A percentile compares a stretch with the other conserved stretches of the same genome.
Conservation (phyloP, 2,113 vertebrate species). For the Aramus guarauna region DNA sequence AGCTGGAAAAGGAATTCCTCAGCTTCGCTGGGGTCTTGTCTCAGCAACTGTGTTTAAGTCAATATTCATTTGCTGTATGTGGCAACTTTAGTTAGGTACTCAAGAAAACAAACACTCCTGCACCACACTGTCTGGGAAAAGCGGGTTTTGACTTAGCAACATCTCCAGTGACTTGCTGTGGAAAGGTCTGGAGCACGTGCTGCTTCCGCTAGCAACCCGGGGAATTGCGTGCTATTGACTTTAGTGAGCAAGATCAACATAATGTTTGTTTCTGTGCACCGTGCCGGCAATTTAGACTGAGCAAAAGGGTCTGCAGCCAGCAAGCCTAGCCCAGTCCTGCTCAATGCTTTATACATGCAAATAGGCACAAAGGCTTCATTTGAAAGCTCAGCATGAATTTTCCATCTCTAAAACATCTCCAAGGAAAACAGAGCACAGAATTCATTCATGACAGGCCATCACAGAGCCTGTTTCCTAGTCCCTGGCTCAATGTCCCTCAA, state of each 20-base stretch:
- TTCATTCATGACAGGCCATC: not conserved
- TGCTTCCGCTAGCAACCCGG: not conserved
- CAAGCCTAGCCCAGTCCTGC: not conserved
- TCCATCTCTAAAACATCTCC: not conserved
- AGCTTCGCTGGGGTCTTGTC: not conserved
- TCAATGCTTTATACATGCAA: not conserved
- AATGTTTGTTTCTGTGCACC: not conserved
- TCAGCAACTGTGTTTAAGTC: not conserved
- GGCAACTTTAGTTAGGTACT: not conserved
- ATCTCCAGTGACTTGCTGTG: not conserved
- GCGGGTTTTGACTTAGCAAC: not conserved
- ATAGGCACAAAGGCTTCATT: not conserved
- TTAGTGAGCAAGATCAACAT: rapidly evolving
- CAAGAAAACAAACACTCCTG: not conserved
- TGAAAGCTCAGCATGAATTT: not conserved
- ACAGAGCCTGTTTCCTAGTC: not conserved
- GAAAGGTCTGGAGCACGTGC: not conserved
- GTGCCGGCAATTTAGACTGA: not conserved
- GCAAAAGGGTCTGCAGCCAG: not conserved
- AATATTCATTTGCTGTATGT: not conserved
- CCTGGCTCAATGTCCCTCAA: not conserved
- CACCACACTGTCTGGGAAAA: not conserved
- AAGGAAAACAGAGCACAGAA: not conserved
- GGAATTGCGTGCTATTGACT: not conserved
- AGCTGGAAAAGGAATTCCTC: not conserved